phyloP scores from a whole-genome alignment of 2,888 invertebrate genomes.

The Himalopsyche tibetana region DNA sequence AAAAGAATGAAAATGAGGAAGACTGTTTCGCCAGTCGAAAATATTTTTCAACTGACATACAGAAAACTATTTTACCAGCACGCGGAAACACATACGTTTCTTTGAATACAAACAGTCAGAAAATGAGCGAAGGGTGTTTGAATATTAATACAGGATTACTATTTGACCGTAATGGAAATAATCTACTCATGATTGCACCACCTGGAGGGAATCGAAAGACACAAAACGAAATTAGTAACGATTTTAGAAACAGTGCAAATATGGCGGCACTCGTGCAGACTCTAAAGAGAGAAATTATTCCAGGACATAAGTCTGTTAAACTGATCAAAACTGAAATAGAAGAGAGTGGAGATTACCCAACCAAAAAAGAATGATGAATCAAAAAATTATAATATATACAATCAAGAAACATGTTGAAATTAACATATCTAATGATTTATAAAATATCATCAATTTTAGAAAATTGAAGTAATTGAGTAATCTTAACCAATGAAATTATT shows the following conservation, averaged over 20 bases:
- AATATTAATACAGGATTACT: constrained; percentile 73
- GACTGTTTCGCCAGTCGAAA: constrained; percentile 54
- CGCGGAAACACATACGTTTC: constrained; percentile 40
- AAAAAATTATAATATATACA: background rate
- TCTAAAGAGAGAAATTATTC: constrained; percentile 56
- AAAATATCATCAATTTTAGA: too few species aligned
- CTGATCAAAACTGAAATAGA: constrained; percentile 63
- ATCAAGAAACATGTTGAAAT: background rate
- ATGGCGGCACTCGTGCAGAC: constrained; percentile 41
- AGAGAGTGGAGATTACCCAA: constrained; percentile 53
- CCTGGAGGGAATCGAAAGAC: constrained; percentile 66
- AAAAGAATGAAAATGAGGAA: constrained; percentile 47
- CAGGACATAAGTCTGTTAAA: constrained; percentile 50
- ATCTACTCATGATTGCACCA: constrained; percentile 83
- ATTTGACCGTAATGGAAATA: constrained; percentile 81
- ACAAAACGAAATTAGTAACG: constrained; percentile 53
- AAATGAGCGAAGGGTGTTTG: constrained; percentile 67
- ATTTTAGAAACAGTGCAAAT: constrained; percentile 52
- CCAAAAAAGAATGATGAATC: constrained; percentile 47
- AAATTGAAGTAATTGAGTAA: too few species aligned
- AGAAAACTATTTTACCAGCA: constrained; percentile 51
- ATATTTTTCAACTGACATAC: constrained; percentile 42
- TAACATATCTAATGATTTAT: background rate
- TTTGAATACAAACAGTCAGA: constrained; percentile 47
- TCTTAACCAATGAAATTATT: too few species aligned